A percentile compares a stretch with the other conserved stretches of the same genome.
These are phyloP conservation scores for Salticus scenicus DNA, from an alignment of 2,888 invertebrate species.

Conservation along the genomic window DNA sequence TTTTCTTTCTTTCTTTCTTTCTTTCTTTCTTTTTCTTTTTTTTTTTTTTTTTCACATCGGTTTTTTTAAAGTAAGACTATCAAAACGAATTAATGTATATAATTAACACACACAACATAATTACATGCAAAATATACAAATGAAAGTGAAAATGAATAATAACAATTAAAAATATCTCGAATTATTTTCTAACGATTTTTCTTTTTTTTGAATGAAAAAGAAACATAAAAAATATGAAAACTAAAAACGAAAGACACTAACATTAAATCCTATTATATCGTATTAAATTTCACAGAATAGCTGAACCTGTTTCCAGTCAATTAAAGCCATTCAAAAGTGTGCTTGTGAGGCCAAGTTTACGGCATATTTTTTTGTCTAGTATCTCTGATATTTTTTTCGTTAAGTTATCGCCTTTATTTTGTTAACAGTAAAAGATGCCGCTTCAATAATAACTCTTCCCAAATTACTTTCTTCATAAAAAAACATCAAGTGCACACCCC, in stretches of 20 bases:
- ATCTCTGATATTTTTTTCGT: slow-evolving; percentile 22
- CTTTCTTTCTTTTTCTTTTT: too few species aligned
- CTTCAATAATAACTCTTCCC: slow-evolving; percentile 51
- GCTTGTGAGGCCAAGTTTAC: slow-evolving; percentile 59
- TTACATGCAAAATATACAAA: too few species aligned
- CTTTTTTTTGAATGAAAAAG: too few species aligned
- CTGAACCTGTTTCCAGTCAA: slow-evolving; percentile 19
- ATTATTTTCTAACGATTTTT: too few species aligned
- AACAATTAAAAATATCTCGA: too few species aligned
- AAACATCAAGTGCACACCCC: slow-evolving; percentile 39
- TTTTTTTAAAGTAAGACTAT: too few species aligned
- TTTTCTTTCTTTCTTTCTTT: too few species aligned
- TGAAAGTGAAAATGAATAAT: too few species aligned
- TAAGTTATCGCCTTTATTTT: slow-evolving; percentile 35
- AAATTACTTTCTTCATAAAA: slow-evolving; percentile 52
- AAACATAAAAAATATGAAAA: slow-evolving; percentile 3
- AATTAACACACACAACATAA: too few species aligned
- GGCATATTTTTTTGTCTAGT: slow-evolving; percentile 29
- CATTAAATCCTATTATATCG: slow-evolving; percentile 12
- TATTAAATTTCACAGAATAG: background rate
- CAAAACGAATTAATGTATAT: too few species aligned
- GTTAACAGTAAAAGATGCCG: slow-evolving; percentile 63
- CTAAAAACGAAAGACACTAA: slow-evolving; percentile 3
- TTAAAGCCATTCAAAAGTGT: slow-evolving; percentile 60
- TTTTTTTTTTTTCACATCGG: too few species aligned